Evolutionary conservation across 1,140 invertebrate species (phyloP).

Genomic region (Papilio glaucus): DNA sequence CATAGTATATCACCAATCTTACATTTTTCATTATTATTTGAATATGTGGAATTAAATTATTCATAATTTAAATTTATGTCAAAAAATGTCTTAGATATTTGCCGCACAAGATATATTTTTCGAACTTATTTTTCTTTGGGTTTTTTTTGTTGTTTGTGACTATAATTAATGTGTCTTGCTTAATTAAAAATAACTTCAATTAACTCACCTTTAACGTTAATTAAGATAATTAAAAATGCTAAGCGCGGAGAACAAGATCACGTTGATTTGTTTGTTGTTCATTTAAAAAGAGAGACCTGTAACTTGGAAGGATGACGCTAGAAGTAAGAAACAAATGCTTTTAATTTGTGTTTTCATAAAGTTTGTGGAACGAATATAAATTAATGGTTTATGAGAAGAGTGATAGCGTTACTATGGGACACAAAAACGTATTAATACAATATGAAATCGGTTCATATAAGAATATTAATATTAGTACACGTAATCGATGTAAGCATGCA

Average conservation of each 20-base stretch:
- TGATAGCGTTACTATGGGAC: too few relatives aligned
- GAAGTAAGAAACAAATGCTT: not conserved
- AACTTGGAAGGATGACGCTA: not conserved
- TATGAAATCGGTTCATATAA: too few relatives aligned
- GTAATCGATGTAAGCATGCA: too few relatives aligned
- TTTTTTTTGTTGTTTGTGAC: not conserved
- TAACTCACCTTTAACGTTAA: conserved; percentile 23
- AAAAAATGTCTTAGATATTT: not conserved
- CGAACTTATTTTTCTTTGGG: not conserved
- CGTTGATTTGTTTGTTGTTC: conserved; percentile 9
- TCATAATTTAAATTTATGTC: too few relatives aligned
- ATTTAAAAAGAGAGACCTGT: not conserved
- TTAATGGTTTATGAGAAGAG: too few relatives aligned
- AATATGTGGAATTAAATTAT: too few relatives aligned
- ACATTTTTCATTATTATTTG: too few relatives aligned
- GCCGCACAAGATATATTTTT: not conserved
- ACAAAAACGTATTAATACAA: too few relatives aligned
- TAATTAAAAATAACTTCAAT: conserved; percentile 26
- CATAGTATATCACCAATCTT: not conserved
- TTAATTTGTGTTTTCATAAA: not conserved
- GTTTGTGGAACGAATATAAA: too few relatives aligned
- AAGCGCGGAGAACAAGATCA: conserved; percentile 12
- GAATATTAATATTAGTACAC: too few relatives aligned
- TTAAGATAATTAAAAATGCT: conserved; percentile 25
- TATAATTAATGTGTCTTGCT: conserved; percentile 21